These are phyloP conservation scores for Leistus spinibarbis DNA, from an alignment of 2,888 invertebrate genomes.

Conservation along the genomic window DNA sequence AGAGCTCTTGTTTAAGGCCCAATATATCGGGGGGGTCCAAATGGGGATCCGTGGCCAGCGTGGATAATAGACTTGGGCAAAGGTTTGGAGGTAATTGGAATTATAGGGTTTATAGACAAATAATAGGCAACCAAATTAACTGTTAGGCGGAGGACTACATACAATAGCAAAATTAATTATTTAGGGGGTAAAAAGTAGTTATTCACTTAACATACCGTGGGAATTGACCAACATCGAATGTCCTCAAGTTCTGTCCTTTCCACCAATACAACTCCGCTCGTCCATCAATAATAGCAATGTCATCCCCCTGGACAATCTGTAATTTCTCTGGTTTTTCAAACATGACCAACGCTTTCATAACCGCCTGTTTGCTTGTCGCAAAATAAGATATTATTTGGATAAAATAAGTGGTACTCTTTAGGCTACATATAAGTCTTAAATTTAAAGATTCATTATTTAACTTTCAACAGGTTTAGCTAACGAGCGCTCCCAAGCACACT, in stretches of 20 bases:
- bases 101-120: conserved; percentile 74
- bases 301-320: conserved; percentile 79
- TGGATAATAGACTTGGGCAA: conserved; percentile 83
- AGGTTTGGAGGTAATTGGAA: conserved; percentile 79
- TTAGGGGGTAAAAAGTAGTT: not conserved
- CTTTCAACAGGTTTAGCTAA: too few relatives aligned
- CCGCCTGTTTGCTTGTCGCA: conserved; percentile 69
- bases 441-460: too few relatives aligned
- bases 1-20: conserved; percentile 56
- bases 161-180: conserved; percentile 9
- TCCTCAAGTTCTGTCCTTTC: conserved; percentile 93
- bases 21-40: conserved; percentile 70
- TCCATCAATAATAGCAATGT: conserved; percentile 87
- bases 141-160: conserved; percentile 64
- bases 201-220: conserved; percentile 70
- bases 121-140: too few relatives aligned
- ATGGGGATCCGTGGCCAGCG: conserved; percentile 75
- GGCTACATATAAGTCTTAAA: too few relatives aligned
- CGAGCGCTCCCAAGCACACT: too few relatives aligned
- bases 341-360: conserved; percentile 69
- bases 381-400: too few relatives aligned
- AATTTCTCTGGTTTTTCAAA: conserved; percentile 78
- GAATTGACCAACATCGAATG: conserved; percentile 87
- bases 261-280: conserved; percentile 90
- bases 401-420: too few relatives aligned